Evolutionary conservation across 2,113 vertebrate species (phyloP), one percentile per base, ranked within the genome.

Genomic region (Platichthys flesus): DNA sequence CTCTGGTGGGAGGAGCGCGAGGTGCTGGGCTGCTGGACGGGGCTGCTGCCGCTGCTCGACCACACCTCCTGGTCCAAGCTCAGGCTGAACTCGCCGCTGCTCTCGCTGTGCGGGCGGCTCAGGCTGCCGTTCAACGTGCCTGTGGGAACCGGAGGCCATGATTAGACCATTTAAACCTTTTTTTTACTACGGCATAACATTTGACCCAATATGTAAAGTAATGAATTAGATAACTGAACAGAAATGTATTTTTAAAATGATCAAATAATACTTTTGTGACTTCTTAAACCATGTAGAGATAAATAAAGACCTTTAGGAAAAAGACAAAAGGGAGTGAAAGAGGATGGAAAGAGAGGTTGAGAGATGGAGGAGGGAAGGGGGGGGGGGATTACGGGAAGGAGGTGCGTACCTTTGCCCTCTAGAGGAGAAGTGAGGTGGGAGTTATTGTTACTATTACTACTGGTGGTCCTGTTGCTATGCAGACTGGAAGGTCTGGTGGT

Each of bases 371-470:
- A 40, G 28, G 28, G 5, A 24, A 23, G 23, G 21, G 15, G 37
- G 54, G 4, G 37, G 35, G 21, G 37, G 57, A 56, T 10, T 18
- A 20, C 13, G 89, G 85, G 91, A 82, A 86, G 76, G 89, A 90
- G 91, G 87, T 92, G 93, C 95, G 81, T 98, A 98, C 96, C 97
- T 98, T 97, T 97, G 90, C 93, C 93, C 95, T 96, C 96, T 94
- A 96, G 92, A 90, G 96, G 94, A 91, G 96, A 97, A 87, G 94
- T 77, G 77, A 92, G 90, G 74, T 90, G 89, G 68, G 88, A 96
- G 94, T 97, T 97, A 95, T 97, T 97, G 96, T 97, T 97, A 95
- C 96, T 97, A 96, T 97, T 97, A 93, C 95, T 97, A 97, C 96
- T 95, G 94, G 92, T 96, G 93, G 96, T 97, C 94, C 95, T 96